Conservation (phyloP, 2,888 invertebrate genomes). For the Plemyria rubiginata region DNA sequence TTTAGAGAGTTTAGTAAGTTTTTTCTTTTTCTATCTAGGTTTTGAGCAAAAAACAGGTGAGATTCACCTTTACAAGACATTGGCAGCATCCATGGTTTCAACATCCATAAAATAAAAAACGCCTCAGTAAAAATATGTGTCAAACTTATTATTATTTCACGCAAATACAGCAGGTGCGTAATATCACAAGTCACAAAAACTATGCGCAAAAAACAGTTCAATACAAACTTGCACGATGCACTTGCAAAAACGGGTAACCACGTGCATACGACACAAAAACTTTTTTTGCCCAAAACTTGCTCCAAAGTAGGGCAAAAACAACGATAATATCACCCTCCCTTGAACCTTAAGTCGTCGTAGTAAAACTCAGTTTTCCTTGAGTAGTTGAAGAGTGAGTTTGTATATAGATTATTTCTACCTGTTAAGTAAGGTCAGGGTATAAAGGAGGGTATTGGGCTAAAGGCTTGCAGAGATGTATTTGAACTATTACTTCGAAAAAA, state of each 20-base stretch:
- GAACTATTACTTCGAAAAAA: neutral
- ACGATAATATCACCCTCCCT: neutral
- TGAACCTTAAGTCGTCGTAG: neutral
- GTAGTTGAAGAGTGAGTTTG: slow-evolving; percentile 10
- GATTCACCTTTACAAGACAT: no score
- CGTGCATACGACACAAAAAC: slow-evolving; percentile 55
- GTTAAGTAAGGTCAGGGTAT: slow-evolving; percentile 52
- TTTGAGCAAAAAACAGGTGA: no score
- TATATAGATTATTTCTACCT: slow-evolving; percentile 53
- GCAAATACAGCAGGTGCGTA: slow-evolving; percentile 35
- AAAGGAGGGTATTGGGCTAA: slow-evolving; percentile 49
- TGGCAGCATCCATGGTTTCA: no score
- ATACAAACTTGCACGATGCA: slow-evolving; percentile 37
- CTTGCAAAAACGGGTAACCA: slow-evolving; percentile 47
- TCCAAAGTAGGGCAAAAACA: slow-evolving; percentile 48
- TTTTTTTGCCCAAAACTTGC: slow-evolving; percentile 48
- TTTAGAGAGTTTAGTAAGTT: no score
- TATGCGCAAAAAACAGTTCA: slow-evolving; percentile 33
- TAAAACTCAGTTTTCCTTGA: slow-evolving; percentile 33
- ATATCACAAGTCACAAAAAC: slow-evolving; percentile 35
- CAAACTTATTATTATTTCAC: neutral
- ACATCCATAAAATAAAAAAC: no score
- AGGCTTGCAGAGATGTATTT: slow-evolving; percentile 38
- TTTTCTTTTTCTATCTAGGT: no score
- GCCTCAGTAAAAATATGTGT: neutral